Evolutionary conservation across 2,113 vertebrate genomes (phyloP).

Genomic region (Rhineura floridana): DNA sequence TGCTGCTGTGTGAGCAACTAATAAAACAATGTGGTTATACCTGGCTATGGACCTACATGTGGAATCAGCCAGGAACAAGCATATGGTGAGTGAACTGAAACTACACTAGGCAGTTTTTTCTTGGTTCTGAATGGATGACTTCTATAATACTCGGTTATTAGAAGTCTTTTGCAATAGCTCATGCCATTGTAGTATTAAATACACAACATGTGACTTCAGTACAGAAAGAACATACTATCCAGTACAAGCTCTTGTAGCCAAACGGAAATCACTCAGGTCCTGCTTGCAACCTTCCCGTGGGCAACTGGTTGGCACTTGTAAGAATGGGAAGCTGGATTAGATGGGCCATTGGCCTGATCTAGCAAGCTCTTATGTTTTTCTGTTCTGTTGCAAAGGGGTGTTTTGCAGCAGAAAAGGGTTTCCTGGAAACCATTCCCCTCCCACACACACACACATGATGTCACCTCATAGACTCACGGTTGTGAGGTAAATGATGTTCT

Average conservation of each 20-base stretch:
- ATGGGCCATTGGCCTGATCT: too few relatives aligned
- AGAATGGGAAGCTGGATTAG: too few relatives aligned
- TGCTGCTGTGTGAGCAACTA: not conserved
- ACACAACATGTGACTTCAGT: not conserved
- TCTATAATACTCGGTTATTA: not conserved
- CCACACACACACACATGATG: not conserved
- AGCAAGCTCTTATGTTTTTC: too few relatives aligned
- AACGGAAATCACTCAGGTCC: too few relatives aligned
- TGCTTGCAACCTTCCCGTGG: too few relatives aligned
- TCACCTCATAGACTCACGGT: not conserved
- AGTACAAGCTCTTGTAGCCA: not conserved
- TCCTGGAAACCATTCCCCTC: not conserved
- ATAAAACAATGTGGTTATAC: conserved; percentile 13
- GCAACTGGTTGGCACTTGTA: too few relatives aligned
- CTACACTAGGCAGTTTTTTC: not conserved
- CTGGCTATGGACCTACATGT: not conserved
- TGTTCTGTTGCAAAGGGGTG: too few relatives aligned
- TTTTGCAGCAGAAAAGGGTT: not conserved
- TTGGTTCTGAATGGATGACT: not conserved
- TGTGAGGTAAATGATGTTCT: not conserved
- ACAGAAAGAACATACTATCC: not conserved
- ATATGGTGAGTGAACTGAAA: conserved; percentile 9
- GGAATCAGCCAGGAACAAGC: conserved; percentile 9
- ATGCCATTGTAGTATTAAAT: not conserved
- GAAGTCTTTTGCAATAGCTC: not conserved